Evolutionary conservation across 2,888 invertebrate species (phyloP).

Genomic region (Drosophila neotestacea): DNA sequence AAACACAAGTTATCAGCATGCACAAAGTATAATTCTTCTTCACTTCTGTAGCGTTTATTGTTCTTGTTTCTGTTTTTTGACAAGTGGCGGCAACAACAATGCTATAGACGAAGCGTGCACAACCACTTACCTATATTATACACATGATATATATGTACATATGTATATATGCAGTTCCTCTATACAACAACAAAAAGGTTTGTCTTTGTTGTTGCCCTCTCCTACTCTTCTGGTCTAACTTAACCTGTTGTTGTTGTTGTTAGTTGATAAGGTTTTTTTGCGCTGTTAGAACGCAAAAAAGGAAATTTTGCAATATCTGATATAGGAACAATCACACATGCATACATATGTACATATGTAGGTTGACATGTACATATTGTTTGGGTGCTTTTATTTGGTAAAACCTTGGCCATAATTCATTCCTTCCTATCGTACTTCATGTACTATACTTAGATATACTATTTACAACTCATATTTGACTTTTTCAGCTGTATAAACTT

Average conservation of each 20-base stretch:
- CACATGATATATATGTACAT: conserved; percentile 6
- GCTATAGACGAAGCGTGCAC: conserved; percentile 30
- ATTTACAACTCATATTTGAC: conserved; percentile 7
- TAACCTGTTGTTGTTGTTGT: conserved; percentile 9
- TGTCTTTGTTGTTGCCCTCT: conserved; percentile 32
- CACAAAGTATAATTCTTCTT: conserved; percentile 18
- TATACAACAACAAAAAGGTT: conserved; percentile 31
- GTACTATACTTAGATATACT: conserved; percentile 17
- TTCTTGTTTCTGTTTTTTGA: conserved; percentile 28
- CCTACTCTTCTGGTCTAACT: neutral
- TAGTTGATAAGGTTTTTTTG: conserved; percentile 57
- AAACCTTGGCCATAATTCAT: conserved; percentile 46
- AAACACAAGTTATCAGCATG: conserved; percentile 32
- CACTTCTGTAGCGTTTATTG: conserved; percentile 14
- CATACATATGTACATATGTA: conserved; percentile 3
- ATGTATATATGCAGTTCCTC: conserved; percentile 25
- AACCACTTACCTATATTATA: conserved; percentile 40
- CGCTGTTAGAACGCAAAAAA: conserved; percentile 37
- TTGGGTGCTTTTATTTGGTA: conserved; percentile 39
- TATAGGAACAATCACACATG: conserved; percentile 17
- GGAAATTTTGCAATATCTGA: conserved; percentile 57
- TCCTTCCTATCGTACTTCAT: conserved; percentile 28
- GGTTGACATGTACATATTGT: conserved; percentile 18
- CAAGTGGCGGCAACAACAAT: conserved; percentile 31
- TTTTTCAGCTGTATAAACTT: conserved; percentile 14